Percentiles rank a stretch among this genome's conserved stretches.
Conservation (phyloP, 2,113 vertebrate species). For the Diphyllodes magnificus region DNA sequence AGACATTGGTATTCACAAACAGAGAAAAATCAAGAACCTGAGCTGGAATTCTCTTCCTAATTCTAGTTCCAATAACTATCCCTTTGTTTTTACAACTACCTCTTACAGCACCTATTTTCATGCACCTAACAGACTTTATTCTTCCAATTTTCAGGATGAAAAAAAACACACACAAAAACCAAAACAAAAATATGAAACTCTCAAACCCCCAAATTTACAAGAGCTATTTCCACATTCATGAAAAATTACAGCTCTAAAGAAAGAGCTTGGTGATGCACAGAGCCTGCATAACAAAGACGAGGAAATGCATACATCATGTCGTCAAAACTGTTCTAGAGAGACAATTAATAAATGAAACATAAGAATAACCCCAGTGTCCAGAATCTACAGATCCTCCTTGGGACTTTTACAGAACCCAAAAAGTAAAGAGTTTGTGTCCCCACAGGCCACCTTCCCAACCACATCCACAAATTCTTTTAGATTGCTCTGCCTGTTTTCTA, state of each 20-base stretch:
- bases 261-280: background rate
- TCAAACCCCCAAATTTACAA: background rate
- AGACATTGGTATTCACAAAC: background rate
- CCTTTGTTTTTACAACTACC: background rate
- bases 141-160: background rate
- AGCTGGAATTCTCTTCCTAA: background rate
- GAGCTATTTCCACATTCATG: background rate
- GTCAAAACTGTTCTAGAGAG: background rate
- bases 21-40: background rate
- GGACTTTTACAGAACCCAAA: background rate
- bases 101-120: background rate
- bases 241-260: background rate
- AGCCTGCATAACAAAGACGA: background rate
- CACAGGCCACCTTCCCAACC: background rate
- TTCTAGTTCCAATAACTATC: background rate
- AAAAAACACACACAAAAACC: background rate
- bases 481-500: background rate
- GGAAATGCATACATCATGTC: background rate
- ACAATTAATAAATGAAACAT: background rate
- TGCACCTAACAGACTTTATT: background rate
- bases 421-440: accelerated
- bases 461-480: background rate
- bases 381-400: background rate
- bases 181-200: background rate
- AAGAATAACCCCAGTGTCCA: background rate